phyloP scores from a whole-genome alignment of 2,888 invertebrate species.

The Lampropteryx suffumata region DNA sequence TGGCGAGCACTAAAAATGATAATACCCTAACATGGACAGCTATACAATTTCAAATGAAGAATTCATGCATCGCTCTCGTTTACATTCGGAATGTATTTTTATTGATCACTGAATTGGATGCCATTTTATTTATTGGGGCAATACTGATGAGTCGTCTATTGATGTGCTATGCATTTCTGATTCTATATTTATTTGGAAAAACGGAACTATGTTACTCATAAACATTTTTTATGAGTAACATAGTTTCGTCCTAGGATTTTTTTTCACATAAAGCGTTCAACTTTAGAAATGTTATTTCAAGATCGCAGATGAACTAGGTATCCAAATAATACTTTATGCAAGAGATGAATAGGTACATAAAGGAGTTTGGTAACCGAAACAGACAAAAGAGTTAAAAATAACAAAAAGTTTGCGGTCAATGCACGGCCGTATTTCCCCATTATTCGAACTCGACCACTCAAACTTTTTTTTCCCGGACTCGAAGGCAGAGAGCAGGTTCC shows the following conservation, averaged over 20 bases:
- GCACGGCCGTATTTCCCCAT: slow-evolving; percentile 13
- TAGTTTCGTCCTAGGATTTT: no score
- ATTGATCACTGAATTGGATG: slow-evolving; percentile 70
- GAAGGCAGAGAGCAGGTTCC: slow-evolving; percentile 33
- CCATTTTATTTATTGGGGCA: slow-evolving; percentile 69
- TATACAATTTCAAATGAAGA: slow-evolving; percentile 81
- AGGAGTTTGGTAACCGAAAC: no score
- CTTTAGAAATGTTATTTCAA: no score
- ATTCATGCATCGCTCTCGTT: slow-evolving; percentile 76
- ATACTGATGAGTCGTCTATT: slow-evolving; percentile 44
- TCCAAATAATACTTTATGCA: no score
- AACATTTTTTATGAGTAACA: no score
- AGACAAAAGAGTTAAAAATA: background rate
- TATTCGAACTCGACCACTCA: slow-evolving; percentile 4
- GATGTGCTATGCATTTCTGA: slow-evolving; percentile 16
- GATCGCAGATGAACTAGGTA: background rate
- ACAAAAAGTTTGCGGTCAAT: slow-evolving; percentile 14
- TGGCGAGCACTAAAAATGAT: slow-evolving; percentile 83
- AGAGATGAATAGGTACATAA: no score
- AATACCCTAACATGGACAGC: slow-evolving; percentile 78
- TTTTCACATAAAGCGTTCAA: no score
- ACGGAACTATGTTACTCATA: no score
- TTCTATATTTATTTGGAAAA: no score
- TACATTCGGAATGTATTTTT: slow-evolving; percentile 76
- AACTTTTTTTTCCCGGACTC: background rate